Evolutionary conservation across 1,140 invertebrate genomes (phyloP), one percentile per base, ranked within the genome.

Genomic region (Physella acuta): DNA sequence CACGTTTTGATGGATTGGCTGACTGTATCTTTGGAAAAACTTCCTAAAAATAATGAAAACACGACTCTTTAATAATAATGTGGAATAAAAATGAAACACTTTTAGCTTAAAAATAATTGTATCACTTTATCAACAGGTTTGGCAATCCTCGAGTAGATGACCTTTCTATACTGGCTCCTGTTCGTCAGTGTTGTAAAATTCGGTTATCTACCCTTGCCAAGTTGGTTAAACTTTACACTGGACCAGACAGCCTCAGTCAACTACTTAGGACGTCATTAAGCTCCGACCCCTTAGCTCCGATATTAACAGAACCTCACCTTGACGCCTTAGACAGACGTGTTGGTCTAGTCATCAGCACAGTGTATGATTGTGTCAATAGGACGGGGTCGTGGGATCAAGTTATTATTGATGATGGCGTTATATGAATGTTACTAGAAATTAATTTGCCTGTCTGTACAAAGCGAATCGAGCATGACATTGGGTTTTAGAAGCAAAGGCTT

Each of bases 111-210:
- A n/a, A n/a, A n/a, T n/a, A n/a, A n/a, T n/a, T n/a, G n/a, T n/a
- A n/a, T n/a, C n/a, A n/a, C n/a, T n/a, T n/a, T n/a, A n/a, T n/a
- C n/a, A 44, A 44, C 39, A 44, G 39, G 39, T 44, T 44, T 44
- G 39, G 39, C 20, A 44, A 44, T 11, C 20, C 39, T 11, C 8
- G 20, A 44, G 8, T 11, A 8, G 39, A 44, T 20, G 8, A 20
- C 39, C 8, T 44, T 8, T 44, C 39, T 56, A 16, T 26, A 4
- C 11, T 99, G 63, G 93, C 94, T 4, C 97, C 96, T 0, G 83
- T 99, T 2, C 88, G 94, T 71, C 97, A 99, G 84, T 96, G 94
- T 81, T 96, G 94, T 81, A 85, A 93, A 75, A 90, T 96, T 60
- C 87, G 93, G 53, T 89, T 91, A 76, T 89, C 89, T 20, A 95